Percentiles rank a stretch among this genome's conserved stretches.
phyloP scores from a whole-genome alignment of 2,113 vertebrate species.

The Malurus melanocephalus region DNA sequence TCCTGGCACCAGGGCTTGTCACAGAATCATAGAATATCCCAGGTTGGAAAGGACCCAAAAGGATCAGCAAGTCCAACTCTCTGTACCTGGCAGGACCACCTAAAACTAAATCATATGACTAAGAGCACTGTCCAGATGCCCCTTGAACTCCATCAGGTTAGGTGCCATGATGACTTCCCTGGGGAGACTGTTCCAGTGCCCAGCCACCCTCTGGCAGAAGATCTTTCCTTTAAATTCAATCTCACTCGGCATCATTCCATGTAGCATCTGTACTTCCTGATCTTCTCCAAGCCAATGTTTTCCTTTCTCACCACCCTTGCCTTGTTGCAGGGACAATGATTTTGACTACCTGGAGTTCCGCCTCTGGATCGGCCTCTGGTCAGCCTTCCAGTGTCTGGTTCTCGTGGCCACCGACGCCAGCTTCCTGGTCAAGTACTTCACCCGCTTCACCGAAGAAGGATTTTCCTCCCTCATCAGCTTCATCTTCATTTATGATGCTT shows the following conservation, averaged over 20 bases:
- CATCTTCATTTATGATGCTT: constrained; percentile 97
- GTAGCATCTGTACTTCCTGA: not conserved
- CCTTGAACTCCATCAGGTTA: not conserved
- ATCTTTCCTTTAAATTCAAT: not conserved
- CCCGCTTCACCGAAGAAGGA: constrained; percentile 96
- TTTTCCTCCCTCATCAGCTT: constrained; percentile 98
- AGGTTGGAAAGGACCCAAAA: not conserved
- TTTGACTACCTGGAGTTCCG: constrained; percentile 97
- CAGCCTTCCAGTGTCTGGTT: constrained; percentile 88
- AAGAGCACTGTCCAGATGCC: not conserved
- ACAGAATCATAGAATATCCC: not conserved
- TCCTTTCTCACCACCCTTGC: not conserved
- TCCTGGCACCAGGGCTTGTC: not conserved
- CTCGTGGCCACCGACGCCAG: constrained; percentile 94
- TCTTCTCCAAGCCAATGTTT: fast-evolving
- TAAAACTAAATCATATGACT: not conserved
- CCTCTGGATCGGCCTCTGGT: constrained; percentile 97
- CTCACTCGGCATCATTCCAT: not conserved
- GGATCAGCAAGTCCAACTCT: not conserved
- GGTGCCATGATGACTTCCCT: fast-evolving
- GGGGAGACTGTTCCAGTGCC: not conserved
- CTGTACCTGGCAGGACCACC: not conserved
- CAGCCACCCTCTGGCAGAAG: too few relatives aligned
- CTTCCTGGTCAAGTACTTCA: constrained; percentile 96
- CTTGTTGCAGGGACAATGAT: constrained; percentile 80